Percentiles rank a stretch among this genome's conserved stretches.
These are phyloP conservation scores for Acanthochromis polyacanthus DNA, from an alignment of 2,113 vertebrate genomes.

Conservation along the genomic window DNA sequence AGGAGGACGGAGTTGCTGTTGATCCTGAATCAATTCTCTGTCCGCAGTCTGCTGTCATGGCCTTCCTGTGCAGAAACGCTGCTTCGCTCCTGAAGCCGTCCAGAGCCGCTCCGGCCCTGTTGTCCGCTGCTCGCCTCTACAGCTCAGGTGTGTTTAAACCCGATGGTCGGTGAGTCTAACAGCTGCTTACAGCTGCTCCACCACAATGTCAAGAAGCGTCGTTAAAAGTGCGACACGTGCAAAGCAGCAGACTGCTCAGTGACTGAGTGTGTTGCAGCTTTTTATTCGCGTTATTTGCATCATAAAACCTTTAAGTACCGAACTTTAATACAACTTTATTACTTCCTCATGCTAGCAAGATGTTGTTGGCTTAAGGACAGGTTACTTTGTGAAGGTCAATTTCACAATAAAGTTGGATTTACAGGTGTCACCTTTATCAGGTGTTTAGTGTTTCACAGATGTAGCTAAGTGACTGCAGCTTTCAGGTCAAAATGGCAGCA, in stretches of 20 bases:
- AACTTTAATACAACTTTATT: not conserved
- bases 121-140: constrained; percentile 71
- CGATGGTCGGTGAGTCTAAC: not conserved
- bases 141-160: constrained; percentile 76
- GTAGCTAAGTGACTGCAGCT: too few species aligned
- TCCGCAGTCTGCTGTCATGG: constrained; percentile 65
- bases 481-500: too few species aligned
- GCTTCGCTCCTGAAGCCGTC: constrained; percentile 67
- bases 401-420: not conserved
- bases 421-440: too few species aligned
- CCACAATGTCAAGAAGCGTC: constrained; percentile 71
- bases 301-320: not conserved
- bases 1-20: not conserved
- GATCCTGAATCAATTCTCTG: not conserved
- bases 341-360: too few species aligned
- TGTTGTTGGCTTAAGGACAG: too few species aligned
- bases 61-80: constrained; percentile 78
- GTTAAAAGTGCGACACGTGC: constrained; percentile 11
- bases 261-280: not conserved
- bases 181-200: not conserved
- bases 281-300: not conserved
- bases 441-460: too few species aligned
- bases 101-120: constrained; percentile 40
- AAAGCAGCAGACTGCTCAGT: not conserved
- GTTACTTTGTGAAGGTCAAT: too few species aligned